Percentiles rank a stretch among this genome's conserved stretches.
phyloP scores from a whole-genome alignment of 2,888 invertebrate species.

The Calameuta pallipes region DNA sequence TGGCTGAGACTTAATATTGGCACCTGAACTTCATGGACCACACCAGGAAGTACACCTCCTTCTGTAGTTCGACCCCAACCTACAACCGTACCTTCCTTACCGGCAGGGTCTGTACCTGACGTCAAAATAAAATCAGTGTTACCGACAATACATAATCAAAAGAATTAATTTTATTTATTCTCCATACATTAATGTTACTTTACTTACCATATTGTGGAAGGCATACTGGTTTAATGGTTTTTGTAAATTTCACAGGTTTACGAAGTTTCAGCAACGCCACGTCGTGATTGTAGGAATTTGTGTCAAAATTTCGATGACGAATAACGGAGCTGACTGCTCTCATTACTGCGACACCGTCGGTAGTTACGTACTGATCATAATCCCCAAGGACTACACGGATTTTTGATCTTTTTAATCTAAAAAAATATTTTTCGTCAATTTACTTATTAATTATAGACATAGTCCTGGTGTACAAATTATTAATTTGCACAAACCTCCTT shows the following conservation, averaged over 20 bases:
- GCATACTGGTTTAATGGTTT: slow-evolving; percentile 82
- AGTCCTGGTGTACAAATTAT: slow-evolving; percentile 16
- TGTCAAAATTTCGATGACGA: slow-evolving; percentile 85
- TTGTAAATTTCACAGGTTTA: slow-evolving; percentile 81
- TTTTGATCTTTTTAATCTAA: slow-evolving; percentile 81
- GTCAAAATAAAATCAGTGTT: slow-evolving; percentile 10
- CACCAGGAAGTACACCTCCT: slow-evolving; percentile 81
- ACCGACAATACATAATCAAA: neutral
- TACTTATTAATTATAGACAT: neutral
- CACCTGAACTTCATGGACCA: slow-evolving; percentile 86
- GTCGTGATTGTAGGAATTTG: slow-evolving; percentile 88
- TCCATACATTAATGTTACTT: neutral
- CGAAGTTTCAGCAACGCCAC: slow-evolving; percentile 82
- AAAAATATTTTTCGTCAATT: slow-evolving; percentile 36
- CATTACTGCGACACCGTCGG: slow-evolving; percentile 84
- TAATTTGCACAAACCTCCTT: slow-evolving; percentile 70
- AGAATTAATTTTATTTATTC: neutral
- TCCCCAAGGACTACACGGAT: slow-evolving; percentile 87
- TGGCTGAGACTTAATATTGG: slow-evolving; percentile 84
- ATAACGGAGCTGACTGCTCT: slow-evolving; percentile 83
- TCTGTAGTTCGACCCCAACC: slow-evolving; percentile 90
- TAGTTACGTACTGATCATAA: slow-evolving; percentile 84
- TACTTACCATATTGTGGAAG: slow-evolving; percentile 77
- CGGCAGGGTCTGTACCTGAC: slow-evolving; percentile 75
- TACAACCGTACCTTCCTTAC: slow-evolving; percentile 81